phyloP scores from a whole-genome alignment of 37 sponge, comb jelly and placozoan species.

The Ianthella basta region DNA sequence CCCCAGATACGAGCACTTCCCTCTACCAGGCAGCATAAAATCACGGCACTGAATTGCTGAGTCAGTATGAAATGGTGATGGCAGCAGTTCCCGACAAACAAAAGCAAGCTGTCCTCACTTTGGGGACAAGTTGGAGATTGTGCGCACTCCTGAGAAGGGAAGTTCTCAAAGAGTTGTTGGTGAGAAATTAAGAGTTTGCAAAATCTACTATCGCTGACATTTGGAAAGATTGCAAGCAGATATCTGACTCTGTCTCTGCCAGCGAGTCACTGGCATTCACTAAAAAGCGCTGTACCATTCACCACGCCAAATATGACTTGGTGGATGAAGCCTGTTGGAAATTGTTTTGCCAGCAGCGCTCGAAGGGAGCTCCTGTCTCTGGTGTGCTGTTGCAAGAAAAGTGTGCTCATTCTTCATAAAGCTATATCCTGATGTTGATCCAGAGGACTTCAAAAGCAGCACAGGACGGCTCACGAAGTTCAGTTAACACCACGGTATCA shows the following conservation, averaged over 20 bases:
- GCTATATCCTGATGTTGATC: slow-evolving; percentile 37
- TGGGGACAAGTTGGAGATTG: slow-evolving; percentile 41
- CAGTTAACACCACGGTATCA: slow-evolving; percentile 34
- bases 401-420: slow-evolving; percentile 21
- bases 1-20: too few relatives aligned
- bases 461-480: slow-evolving; percentile 48
- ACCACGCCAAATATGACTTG: slow-evolving; percentile 27
- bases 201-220: slow-evolving; percentile 50
- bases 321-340: slow-evolving; percentile 44
- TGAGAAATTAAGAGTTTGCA: slow-evolving; percentile 25
- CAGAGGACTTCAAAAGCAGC: slow-evolving; percentile 42
- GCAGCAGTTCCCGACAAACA: slow-evolving; percentile 20
- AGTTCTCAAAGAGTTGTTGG: slow-evolving; percentile 40
- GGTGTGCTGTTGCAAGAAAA: slow-evolving; percentile 43
- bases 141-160: slow-evolving; percentile 21
- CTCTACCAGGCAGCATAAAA: too few relatives aligned
- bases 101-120: slow-evolving; percentile 28
- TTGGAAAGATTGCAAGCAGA: slow-evolving; percentile 47
- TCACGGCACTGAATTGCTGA: slow-evolving; percentile 23
- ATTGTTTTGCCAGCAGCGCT: slow-evolving; percentile 54
- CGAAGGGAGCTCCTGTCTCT: slow-evolving; percentile 50
- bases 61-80: not conserved
- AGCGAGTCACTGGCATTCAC: slow-evolving; percentile 30
- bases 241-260: slow-evolving; percentile 2
- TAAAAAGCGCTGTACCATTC: slow-evolving; percentile 41